Conservation (phyloP, 2,113 vertebrate genomes). For the Anguilla rostrata region DNA sequence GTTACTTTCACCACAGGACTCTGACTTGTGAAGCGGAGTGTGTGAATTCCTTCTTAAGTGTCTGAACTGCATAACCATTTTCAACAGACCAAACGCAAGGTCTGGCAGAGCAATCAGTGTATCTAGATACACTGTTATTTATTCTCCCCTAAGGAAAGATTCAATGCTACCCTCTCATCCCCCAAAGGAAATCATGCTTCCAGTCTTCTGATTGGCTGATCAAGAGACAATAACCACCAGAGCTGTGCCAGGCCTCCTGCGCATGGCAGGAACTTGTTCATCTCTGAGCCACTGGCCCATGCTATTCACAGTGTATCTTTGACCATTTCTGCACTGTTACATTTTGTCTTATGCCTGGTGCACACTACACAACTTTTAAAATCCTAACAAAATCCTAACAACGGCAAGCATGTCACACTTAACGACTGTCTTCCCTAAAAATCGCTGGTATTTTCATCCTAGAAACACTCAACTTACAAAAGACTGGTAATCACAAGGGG, state of each 20-base stretch:
- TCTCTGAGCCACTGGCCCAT: neutral
- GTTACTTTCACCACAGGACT: neutral
- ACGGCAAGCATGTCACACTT: no score
- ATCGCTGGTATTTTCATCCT: no score
- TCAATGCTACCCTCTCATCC: neutral
- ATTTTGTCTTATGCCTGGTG: neutral
- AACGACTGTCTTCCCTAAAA: no score
- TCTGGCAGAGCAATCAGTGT: constrained; percentile 3
- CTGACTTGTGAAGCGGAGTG: neutral
- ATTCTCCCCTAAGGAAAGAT: constrained; percentile 15
- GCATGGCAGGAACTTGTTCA: neutral
- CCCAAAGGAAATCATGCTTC: constrained; percentile 12
- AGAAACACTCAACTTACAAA: no score
- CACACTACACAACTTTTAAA: no score
- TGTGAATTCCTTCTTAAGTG: neutral
- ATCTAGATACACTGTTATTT: constrained; percentile 17
- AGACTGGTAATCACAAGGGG: no score
- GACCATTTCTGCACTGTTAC: neutral
- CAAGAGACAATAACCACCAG: neutral
- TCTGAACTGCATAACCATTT: neutral
- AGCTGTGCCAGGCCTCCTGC: neutral
- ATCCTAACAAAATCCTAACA: no score
- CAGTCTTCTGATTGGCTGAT: neutral
- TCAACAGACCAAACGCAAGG: neutral
- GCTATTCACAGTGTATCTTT: neutral